A percentile compares a stretch with the other conserved stretches of the same genome.
Evolutionary conservation across 2,113 vertebrate species (phyloP).

Genomic region (Castor canadensis): DNA sequence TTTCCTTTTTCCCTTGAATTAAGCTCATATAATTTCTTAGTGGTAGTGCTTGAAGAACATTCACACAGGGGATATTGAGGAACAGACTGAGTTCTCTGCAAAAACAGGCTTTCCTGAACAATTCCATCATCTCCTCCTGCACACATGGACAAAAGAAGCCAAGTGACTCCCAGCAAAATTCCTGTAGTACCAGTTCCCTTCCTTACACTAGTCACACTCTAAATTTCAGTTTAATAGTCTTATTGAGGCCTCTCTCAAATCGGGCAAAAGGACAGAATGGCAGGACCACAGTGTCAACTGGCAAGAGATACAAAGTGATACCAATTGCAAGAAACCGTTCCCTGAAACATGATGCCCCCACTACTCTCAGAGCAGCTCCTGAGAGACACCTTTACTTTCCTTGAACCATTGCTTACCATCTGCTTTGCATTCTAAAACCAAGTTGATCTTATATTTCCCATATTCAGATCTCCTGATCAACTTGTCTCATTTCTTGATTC

Average conservation of each 20-base stretch:
- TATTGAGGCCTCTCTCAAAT: neutral
- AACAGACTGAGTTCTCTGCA: accelerated
- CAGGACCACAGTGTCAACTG: neutral
- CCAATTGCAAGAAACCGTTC: neutral
- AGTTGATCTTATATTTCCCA: neutral
- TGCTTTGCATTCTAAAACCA: neutral
- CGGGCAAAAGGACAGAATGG: neutral
- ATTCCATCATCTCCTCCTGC: neutral
- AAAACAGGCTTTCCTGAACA: neutral
- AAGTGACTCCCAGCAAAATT: accelerated
- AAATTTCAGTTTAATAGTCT: neutral
- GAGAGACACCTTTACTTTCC: neutral
- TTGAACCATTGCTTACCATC: neutral
- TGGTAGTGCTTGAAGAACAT: neutral
- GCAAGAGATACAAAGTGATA: accelerated
- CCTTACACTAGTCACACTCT: neutral
- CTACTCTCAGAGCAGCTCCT: neutral
- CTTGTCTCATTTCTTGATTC: neutral
- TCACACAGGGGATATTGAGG: neutral
- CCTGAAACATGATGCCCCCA: accelerated
- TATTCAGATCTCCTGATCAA: neutral
- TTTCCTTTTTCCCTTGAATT: neutral
- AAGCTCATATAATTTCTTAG: neutral
- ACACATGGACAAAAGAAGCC: neutral
- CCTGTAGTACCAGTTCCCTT: accelerated